phyloP scores from a whole-genome alignment of 2,113 vertebrate genomes.

The Pelvicachromis taeniatus region DNA sequence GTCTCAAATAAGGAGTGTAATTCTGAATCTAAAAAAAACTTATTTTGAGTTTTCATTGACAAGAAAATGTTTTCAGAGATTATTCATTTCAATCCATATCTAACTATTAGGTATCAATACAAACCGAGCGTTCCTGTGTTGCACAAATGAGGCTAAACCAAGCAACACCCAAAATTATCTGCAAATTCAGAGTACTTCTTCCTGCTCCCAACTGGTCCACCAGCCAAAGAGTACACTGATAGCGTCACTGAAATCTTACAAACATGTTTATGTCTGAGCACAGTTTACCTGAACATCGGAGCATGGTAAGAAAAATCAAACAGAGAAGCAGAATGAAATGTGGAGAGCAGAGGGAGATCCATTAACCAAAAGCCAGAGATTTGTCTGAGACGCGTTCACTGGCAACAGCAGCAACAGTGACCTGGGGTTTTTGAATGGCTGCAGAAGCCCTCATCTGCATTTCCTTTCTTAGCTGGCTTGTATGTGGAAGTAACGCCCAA shows the following conservation, averaged over 20 bases:
- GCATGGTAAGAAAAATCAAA: neutral
- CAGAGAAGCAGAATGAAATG: neutral
- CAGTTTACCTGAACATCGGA: neutral
- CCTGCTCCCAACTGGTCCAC: neutral
- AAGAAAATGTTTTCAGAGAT: neutral
- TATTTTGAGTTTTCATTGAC: neutral
- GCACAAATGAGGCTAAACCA: neutral
- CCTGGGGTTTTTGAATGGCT: conserved; percentile 75
- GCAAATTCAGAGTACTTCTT: neutral
- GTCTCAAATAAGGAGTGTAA: neutral
- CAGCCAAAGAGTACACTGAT: neutral
- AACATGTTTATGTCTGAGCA: neutral
- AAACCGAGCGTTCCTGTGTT: accelerated
- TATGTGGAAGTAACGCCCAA: conserved; percentile 87
- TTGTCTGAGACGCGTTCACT: conserved; percentile 72
- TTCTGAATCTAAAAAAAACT: neutral
- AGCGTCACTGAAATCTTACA: neutral
- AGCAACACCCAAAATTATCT: neutral
- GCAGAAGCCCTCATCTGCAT: conserved; percentile 84
- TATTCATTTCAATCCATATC: neutral
- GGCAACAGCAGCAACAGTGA: conserved; percentile 56
- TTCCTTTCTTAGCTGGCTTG: conserved; percentile 84
- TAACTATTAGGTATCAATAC: neutral
- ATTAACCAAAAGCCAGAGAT: conserved; percentile 68
- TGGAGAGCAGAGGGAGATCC: neutral